phyloP scores from a whole-genome alignment of 2,113 vertebrate genomes.

The Gymnarchus niloticus region DNA sequence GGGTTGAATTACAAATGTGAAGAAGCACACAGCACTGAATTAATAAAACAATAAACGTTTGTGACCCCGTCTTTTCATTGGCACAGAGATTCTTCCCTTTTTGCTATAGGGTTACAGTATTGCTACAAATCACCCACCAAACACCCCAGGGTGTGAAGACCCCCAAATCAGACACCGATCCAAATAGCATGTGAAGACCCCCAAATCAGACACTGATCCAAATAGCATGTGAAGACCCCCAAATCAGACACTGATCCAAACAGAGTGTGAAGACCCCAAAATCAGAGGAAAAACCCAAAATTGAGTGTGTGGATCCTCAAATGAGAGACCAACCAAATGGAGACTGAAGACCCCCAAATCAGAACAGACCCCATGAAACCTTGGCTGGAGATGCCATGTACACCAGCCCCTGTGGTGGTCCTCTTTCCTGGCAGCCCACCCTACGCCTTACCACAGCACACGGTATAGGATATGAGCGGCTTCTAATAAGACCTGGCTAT shows the following conservation, averaged over 20 bases:
- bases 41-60: background rate
- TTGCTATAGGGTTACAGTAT: no score
- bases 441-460: slow-evolving; percentile 60
- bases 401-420: slow-evolving; percentile 49
- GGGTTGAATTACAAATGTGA: background rate
- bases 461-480: slow-evolving; percentile 68
- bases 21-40: background rate
- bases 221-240: background rate
- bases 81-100: no score
- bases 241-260: background rate
- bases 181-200: background rate
- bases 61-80: no score
- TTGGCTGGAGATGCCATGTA: slow-evolving; percentile 42
- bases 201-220: background rate
- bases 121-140: no score
- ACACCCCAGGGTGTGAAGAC: background rate
- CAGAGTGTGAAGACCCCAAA: background rate
- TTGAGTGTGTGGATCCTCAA: background rate
- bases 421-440: slow-evolving; percentile 62
- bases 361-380: background rate
- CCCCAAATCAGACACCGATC: background rate
- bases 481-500: slow-evolving; percentile 63
- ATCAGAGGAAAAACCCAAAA: background rate
- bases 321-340: background rate
- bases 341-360: background rate